Evolutionary conservation across 2,888 invertebrate species (phyloP), one percentile per base, ranked within the genome.

Genomic region (Frankliniella intonsa): DNA sequence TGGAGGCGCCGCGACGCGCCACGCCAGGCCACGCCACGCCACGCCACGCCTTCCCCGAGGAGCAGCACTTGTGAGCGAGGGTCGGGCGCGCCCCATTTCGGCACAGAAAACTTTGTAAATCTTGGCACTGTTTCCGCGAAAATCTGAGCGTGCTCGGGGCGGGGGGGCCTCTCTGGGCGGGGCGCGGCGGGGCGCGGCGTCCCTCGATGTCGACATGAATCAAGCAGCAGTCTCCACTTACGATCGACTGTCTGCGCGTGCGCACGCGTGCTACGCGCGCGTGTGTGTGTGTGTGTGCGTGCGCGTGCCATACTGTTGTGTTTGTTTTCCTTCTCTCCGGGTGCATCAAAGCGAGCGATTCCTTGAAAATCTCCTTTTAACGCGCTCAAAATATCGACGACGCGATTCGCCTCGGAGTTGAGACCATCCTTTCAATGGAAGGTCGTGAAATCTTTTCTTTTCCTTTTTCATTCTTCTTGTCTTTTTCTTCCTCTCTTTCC

Each of bases 61-160:
- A 38, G 38, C 38, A 38, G 38, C 38, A 38, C 38, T 38, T 38
- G 38, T 38, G 38, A 38, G 38, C 38, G 38, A 38, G 38, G 38
- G 38, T 38, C 38, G 38, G 22, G 22, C 69, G 69, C 69, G n/a
- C 69, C 10, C 25, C 69, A 22, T 76, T 22, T 25, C 69, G 12
- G 9, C 69, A 38, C 2, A 19, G 17, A 76, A 76, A 69, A 76
- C 69, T 76, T 76, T 25, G 69, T 76, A 76, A 76, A 76, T 76
- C 69, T 76, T 76, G 69, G 69, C 69, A 76, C 69, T 22, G 69
- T 76, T 76, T 76, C 69, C 69, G 62, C 69, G 69, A 76, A 76
- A 76, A 25, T 12, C 69, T 25, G 62, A 10, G 62, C 62, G 69
- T 8, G 65, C 69, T 19, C 69, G 38, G 38, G 38, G 38, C 38